A percentile compares a stretch with the other conserved stretches of the same genome.
These are phyloP conservation scores for Troides aeacus DNA, from an alignment of 2,888 invertebrate species.

Conservation along the genomic window DNA sequence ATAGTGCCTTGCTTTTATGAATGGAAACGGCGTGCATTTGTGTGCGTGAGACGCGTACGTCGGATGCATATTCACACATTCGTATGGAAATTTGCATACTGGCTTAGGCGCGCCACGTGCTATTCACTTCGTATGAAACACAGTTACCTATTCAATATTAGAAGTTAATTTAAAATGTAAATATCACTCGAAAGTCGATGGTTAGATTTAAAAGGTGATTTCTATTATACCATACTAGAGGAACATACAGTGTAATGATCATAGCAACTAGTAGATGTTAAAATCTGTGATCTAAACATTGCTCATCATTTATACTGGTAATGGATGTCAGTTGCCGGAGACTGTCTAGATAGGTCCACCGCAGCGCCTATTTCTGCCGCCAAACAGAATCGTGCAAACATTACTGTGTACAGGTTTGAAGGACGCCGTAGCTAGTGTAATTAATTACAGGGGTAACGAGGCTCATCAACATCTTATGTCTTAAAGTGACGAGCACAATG, in stretches of 20 bases:
- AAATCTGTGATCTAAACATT: not conserved
- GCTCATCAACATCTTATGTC: no score
- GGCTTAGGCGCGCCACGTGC: slow-evolving; percentile 69
- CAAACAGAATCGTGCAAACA: no score
- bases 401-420: no score
- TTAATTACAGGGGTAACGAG: no score
- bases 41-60: slow-evolving; percentile 56
- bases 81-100: slow-evolving; percentile 67
- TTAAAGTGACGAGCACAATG: no score
- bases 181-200: slow-evolving; percentile 69
- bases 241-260: not conserved
- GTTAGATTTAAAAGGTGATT: slow-evolving; percentile 44
- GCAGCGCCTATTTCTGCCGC: no score
- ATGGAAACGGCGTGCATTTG: slow-evolving; percentile 62
- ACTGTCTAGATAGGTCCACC: no score
- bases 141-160: slow-evolving; percentile 75
- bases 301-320: not conserved
- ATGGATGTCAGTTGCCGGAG: no score
- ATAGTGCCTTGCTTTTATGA: slow-evolving; percentile 77
- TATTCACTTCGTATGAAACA: slow-evolving; percentile 57
- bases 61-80: slow-evolving; percentile 52
- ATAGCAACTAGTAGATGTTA: not conserved
- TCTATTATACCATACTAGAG: not conserved
- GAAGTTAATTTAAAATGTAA: slow-evolving; percentile 71
- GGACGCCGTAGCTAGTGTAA: no score